Conservation (phyloP, 92 coral and sea anemone genomes). For the Zoanthus sociatus region DNA sequence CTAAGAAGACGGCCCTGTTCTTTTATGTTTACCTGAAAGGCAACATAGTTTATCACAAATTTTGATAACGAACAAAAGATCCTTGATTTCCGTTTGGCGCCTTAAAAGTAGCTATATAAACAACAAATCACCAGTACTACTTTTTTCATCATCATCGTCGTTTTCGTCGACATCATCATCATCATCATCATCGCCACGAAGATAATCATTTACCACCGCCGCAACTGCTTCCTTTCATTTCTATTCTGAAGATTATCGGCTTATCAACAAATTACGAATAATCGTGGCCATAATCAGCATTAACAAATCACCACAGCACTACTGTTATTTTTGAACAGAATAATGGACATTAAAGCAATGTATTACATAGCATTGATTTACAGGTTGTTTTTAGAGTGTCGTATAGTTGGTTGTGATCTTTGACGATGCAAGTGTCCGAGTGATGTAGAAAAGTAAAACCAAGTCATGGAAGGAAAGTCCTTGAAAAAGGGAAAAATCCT, state of each 20-base stretch:
- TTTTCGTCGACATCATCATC: background rate
- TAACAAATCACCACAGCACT: background rate
- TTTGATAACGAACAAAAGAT: too few species aligned
- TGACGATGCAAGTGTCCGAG: too few species aligned
- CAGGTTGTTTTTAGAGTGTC: background rate
- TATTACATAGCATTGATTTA: background rate
- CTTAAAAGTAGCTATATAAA: too few species aligned
- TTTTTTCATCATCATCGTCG: background rate
- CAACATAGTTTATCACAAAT: too few species aligned
- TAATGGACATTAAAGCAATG: background rate
- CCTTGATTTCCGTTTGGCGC: too few species aligned
- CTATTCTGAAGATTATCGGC: background rate
- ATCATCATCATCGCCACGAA: background rate
- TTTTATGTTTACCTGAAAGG: constrained; percentile 88
- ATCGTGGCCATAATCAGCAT: background rate
- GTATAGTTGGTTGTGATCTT: too few species aligned
- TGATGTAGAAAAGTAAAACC: too few species aligned
- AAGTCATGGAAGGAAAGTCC: too few species aligned
- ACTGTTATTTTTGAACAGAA: background rate
- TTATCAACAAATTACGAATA: background rate
- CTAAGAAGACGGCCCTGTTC: constrained; percentile 97
- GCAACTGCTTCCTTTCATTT: background rate
- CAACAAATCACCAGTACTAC: too few species aligned
- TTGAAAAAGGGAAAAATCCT: too few species aligned
- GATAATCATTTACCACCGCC: background rate